Percentiles rank a stretch among this genome's conserved stretches.
phyloP scores from a whole-genome alignment of 2,113 vertebrate genomes.

The Kryptolebias marmoratus region DNA sequence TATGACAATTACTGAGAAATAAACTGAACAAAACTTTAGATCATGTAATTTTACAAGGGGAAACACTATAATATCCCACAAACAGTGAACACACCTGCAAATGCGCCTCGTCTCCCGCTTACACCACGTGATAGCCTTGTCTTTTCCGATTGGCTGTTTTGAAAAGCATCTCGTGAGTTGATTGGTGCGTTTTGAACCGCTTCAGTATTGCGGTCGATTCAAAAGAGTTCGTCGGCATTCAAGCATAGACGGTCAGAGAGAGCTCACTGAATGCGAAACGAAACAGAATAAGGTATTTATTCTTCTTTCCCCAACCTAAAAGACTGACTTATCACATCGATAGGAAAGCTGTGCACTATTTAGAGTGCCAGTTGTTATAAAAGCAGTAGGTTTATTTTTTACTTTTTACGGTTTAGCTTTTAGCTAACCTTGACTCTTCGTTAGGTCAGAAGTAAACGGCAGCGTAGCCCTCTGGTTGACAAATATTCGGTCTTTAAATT shows the following conservation, averaged over 20 bases:
- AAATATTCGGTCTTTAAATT: too few species aligned
- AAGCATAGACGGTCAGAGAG: neutral
- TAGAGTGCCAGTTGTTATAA: too few species aligned
- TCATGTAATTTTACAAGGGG: neutral
- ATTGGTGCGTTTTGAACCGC: slow-evolving; percentile 77
- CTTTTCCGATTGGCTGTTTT: slow-evolving; percentile 73
- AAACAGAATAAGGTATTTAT: slow-evolving; percentile 26
- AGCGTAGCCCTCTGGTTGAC: too few species aligned
- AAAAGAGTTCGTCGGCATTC: slow-evolving; percentile 52
- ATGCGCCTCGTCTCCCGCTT: slow-evolving; percentile 44
- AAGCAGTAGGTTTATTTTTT: too few species aligned
- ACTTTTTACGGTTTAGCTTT: too few species aligned
- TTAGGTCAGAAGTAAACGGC: too few species aligned
- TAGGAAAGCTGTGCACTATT: neutral
- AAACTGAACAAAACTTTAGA: too few species aligned
- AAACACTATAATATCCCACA: neutral
- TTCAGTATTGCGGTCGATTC: slow-evolving; percentile 65
- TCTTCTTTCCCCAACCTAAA: neutral
- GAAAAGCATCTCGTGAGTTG: slow-evolving; percentile 29
- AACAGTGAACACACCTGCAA: neutral
- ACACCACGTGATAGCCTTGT: slow-evolving; percentile 11
- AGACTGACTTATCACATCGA: too few species aligned
- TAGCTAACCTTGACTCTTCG: too few species aligned
- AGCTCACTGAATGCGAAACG: fast-evolving
- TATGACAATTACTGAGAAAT: too few species aligned